These are phyloP conservation scores for Australoheros facetus DNA, from an alignment of 2,797 vertebrate genomes.

Conservation along the genomic window DNA sequence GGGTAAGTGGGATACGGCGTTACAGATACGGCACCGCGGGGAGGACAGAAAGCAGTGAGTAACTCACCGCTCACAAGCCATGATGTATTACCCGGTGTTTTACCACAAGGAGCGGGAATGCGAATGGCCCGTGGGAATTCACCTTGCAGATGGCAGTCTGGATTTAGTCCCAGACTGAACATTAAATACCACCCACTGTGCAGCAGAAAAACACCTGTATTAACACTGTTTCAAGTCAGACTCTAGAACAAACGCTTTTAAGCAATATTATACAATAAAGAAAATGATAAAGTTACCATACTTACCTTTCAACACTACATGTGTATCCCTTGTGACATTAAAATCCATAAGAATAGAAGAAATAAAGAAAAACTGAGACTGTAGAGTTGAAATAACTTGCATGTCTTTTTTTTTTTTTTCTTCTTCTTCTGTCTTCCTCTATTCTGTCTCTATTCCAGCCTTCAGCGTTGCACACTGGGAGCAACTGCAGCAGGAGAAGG, in stretches of 20 bases:
- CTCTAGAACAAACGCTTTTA: neutral
- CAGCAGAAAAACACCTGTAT: neutral
- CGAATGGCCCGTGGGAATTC: neutral
- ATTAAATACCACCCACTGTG: neutral
- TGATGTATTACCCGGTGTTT: conserved; percentile 17
- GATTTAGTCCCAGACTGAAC: neutral
- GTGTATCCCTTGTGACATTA: neutral
- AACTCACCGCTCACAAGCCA: conserved; percentile 1
- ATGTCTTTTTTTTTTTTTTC: neutral
- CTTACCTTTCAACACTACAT: neutral
- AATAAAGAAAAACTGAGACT: neutral
- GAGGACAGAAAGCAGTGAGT: conserved; percentile 22
- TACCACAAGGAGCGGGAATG: neutral
- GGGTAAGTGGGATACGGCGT: conserved; percentile 84
- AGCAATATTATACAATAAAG: neutral
- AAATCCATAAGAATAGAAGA: neutral
- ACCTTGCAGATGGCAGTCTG: neutral
- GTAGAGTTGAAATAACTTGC: neutral
- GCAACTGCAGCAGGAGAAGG: conserved; percentile 91
- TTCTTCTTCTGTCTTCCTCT: neutral
- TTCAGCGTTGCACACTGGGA: conserved; percentile 87
- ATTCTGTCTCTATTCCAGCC: conserved; percentile 72
- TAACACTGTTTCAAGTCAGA: neutral
- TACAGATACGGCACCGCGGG: conserved; percentile 16
- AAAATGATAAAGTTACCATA: neutral